Percentiles rank a stretch among this genome's conserved stretches.
phyloP scores from a whole-genome alignment of 1,140 invertebrate genomes.

The Drosophila tristis region DNA sequence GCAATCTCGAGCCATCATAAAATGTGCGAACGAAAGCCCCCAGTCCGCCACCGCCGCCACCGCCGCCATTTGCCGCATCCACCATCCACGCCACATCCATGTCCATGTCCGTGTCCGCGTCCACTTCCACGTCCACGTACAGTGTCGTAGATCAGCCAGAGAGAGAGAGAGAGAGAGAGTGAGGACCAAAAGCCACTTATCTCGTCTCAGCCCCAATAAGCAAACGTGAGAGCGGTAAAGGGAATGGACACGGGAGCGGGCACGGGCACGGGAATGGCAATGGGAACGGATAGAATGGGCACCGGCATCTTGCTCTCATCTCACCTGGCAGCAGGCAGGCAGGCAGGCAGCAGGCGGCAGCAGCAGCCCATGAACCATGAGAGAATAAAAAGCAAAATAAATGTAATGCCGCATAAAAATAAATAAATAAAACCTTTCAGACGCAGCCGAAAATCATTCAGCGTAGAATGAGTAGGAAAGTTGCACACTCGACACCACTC shows the following conservation, averaged over 20 bases:
- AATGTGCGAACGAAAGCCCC: slow-evolving; percentile 66
- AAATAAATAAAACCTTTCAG: slow-evolving; percentile 66
- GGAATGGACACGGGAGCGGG: slow-evolving; percentile 20
- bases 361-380: slow-evolving; percentile 36
- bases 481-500: slow-evolving; percentile 4
- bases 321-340: slow-evolving; percentile 34
- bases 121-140: slow-evolving; percentile 32
- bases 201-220: slow-evolving; percentile 66
- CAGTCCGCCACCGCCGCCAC: slow-evolving; percentile 29
- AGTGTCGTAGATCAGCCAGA: slow-evolving; percentile 68
- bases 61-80: slow-evolving; percentile 48
- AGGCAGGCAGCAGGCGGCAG: slow-evolving; percentile 6
- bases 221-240: slow-evolving; percentile 47
- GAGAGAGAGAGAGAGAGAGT: slow-evolving; percentile 17
- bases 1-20: slow-evolving; percentile 72
- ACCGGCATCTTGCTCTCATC: slow-evolving; percentile 58
- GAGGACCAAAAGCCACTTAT: slow-evolving; percentile 63
- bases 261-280: neutral
- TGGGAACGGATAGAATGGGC: slow-evolving; percentile 6
- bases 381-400: slow-evolving; percentile 75
- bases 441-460: slow-evolving; percentile 37
- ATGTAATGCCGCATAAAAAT: slow-evolving; percentile 69
- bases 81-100: neutral
- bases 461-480: neutral
- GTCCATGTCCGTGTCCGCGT: slow-evolving; percentile 12